Evolutionary conservation across 1,140 invertebrate species (phyloP), one percentile per base, ranked within the genome.

Genomic region (Tetramorium alpestre): DNA sequence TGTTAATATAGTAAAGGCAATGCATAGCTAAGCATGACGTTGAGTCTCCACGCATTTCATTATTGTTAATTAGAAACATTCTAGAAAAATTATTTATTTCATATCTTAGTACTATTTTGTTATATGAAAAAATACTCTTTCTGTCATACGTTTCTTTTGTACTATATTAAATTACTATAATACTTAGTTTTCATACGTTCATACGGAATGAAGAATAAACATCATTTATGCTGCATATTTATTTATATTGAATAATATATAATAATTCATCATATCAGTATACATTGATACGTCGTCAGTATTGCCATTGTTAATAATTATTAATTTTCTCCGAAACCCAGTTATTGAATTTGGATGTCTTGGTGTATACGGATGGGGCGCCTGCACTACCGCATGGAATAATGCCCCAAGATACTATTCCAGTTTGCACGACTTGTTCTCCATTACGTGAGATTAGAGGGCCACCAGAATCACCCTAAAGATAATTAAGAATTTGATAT

Each of bases 341-440:
- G 22, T 96, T 94, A 28, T 96, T 80, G 90, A 96, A 97, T 18
- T 96, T 92, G 0, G 96, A 96, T 2, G 97, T 96, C 88, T 96
- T 96, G 0, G 97, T 97, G 92, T 97, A 98, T 0, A 98, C 96
- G 0, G 97, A 97, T 2, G 97, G 97, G 1, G 96, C 94, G 22
- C 96, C 96, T 88, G 93, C 94, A 28, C 93, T 89, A 3, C 97
- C 97, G 89, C 97, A 97, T 86, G 97, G 98, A 62, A 96, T 95
- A 47, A 96, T 94, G 13, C 97, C 97, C 97, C 97, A 98, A 1
- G 97, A 98, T 0, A 98, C 97, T n/a, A 98, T 94, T 28, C 98
- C 67, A 33, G 7, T 60, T 3, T 47, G 51, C 2, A 18, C 0
- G 5, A 4, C 0, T 25, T 69, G 41, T 8, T 18, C 3, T 54